These are phyloP conservation scores for Loris lydekkerianus DNA, from an alignment of 2,797 vertebrate genomes.

Conservation along the genomic window DNA sequence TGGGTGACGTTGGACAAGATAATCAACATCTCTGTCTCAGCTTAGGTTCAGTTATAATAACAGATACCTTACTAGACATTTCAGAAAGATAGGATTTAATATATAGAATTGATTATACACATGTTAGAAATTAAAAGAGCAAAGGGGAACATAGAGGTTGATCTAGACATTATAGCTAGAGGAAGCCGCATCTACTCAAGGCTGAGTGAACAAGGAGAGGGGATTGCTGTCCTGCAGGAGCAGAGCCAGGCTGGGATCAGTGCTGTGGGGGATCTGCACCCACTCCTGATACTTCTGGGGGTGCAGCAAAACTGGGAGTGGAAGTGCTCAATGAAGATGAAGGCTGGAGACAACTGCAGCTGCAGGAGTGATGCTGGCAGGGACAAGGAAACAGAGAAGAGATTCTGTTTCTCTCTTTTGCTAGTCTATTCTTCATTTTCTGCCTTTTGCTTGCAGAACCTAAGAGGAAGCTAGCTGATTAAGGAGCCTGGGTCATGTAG, in stretches of 20 bases:
- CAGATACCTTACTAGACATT: background rate
- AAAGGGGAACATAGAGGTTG: background rate
- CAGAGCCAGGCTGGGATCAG: background rate
- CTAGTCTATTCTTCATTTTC: background rate
- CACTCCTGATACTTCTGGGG: background rate
- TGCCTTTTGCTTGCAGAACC: background rate
- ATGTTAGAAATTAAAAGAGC: background rate
- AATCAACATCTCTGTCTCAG: background rate
- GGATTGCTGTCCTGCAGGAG: background rate
- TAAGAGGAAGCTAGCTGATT: background rate
- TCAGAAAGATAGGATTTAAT: background rate
- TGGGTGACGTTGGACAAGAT: background rate
- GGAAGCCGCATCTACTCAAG: background rate
- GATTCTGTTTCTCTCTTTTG: background rate
- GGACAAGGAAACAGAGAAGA: background rate
- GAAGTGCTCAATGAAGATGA: background rate
- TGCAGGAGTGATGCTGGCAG: background rate
- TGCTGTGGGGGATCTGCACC: background rate
- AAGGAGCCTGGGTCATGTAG: background rate
- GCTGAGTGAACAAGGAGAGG: background rate
- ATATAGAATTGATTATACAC: background rate
- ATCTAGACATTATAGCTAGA: background rate
- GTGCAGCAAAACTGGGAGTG: background rate
- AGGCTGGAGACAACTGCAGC: background rate
- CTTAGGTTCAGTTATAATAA: background rate